phyloP scores from a whole-genome alignment of 64 coral and sea anemone genomes.

The Pachyseris speciosa region DNA sequence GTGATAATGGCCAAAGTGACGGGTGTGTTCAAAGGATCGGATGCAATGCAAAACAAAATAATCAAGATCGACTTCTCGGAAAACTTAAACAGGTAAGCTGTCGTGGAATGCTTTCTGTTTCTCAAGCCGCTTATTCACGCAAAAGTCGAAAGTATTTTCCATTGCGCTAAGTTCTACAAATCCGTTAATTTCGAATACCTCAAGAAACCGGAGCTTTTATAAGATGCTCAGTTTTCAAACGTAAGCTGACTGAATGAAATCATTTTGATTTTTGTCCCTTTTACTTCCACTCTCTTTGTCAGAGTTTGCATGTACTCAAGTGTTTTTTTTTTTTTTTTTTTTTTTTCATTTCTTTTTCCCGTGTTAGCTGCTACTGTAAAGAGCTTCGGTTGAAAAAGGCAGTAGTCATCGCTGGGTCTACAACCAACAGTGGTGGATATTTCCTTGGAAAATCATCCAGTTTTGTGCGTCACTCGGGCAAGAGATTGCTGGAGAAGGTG shows the following conservation, averaged over 20 bases:
- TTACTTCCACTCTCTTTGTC: not conserved
- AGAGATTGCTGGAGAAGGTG: slow-evolving; percentile 14
- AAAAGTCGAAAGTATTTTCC: too few species aligned
- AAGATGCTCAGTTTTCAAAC: too few species aligned
- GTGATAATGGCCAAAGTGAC: not conserved
- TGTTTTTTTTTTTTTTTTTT: not conserved
- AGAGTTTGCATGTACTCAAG: not conserved
- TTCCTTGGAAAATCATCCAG: slow-evolving; percentile 19
- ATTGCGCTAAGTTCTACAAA: too few species aligned
- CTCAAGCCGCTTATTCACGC: too few species aligned
- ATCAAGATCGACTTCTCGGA: slow-evolving; percentile 10
- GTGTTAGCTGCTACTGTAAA: slow-evolving; percentile 24
- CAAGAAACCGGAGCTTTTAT: too few species aligned
- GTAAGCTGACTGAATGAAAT: too few species aligned
- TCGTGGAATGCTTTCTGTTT: too few species aligned
- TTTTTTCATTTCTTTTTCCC: too few species aligned
- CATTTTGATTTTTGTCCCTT: not conserved
- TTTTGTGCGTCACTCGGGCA: slow-evolving; percentile 7
- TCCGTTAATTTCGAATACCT: too few species aligned
- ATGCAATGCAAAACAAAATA: slow-evolving; percentile 11
- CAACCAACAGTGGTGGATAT: not conserved
- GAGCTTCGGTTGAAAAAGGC: not conserved
- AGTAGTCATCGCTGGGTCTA: slow-evolving; percentile 21
- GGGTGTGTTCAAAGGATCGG: not conserved
- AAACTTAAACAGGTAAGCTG: slow-evolving; percentile 14